Evolutionary conservation across 2,888 invertebrate genomes (phyloP).

Genomic region (Platycheirus rosarum): DNA sequence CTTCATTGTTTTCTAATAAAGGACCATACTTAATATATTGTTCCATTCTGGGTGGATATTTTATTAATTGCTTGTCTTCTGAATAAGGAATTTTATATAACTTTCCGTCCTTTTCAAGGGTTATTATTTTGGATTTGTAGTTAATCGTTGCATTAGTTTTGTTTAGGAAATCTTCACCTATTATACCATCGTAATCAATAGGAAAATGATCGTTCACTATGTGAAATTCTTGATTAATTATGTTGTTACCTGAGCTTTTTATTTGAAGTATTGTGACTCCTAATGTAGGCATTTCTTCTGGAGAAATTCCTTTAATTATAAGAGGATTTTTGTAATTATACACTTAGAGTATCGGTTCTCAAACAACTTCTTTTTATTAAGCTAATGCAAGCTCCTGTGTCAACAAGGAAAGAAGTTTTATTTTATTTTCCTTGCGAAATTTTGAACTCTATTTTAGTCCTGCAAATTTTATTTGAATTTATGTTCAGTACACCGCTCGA

Average conservation of each 20-base stretch:
- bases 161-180: constrained; percentile 16
- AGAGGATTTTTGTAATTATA: too few species aligned
- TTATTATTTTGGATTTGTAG: background rate
- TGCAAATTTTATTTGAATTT: too few species aligned
- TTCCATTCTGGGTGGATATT: background rate
- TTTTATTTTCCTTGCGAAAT: background rate
- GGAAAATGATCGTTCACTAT: background rate
- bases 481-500: too few species aligned
- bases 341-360: too few species aligned
- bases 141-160: constrained; percentile 11
- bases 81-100: background rate
- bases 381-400: too few species aligned
- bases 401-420: background rate
- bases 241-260: background rate
- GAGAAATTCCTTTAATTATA: too few species aligned
- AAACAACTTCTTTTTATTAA: too few species aligned
- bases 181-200: constrained; percentile 7
- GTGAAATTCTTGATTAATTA: background rate
- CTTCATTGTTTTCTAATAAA: background rate
- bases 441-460: background rate
- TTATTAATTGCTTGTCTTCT: background rate
- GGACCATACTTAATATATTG: constrained; percentile 12
- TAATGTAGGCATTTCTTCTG: background rate
- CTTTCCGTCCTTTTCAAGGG: background rate
- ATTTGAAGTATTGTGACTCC: background rate